These are phyloP conservation scores for Porphyrio hochstetteri DNA, from an alignment of 2,113 vertebrate species.

Conservation along the genomic window DNA sequence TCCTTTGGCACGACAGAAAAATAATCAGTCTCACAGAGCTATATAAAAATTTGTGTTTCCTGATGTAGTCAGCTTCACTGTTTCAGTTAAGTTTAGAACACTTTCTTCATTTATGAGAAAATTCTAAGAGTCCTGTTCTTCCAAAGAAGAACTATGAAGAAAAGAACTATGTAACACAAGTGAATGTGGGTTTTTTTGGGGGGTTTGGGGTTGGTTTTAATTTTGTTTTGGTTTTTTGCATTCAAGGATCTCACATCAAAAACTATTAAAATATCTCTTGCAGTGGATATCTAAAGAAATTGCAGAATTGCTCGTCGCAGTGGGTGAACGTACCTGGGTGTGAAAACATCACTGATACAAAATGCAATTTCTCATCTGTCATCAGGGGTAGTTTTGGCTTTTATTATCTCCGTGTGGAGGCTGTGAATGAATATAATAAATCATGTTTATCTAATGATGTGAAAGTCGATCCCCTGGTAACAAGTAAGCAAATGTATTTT, in stretches of 20 bases:
- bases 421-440: slow-evolving; percentile 2
- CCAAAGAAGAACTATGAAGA: background rate
- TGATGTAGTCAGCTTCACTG: background rate
- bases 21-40: background rate
- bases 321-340: slow-evolving; percentile 61
- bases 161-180: background rate
- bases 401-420: slow-evolving; percentile 55
- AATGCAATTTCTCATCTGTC: slow-evolving; percentile 47
- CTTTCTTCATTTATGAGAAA: background rate
- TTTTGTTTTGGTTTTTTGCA: background rate
- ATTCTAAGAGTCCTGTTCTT: background rate
- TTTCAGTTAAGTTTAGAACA: background rate
- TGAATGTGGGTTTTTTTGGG: no score
- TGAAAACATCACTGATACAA: background rate
- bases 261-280: background rate
- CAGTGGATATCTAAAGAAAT: slow-evolving; percentile 32
- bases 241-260: background rate
- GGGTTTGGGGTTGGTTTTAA: no score
- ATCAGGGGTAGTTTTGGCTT: accelerated
- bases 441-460: slow-evolving; percentile 65
- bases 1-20: background rate
- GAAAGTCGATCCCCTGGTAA: background rate
- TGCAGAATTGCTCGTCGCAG: background rate
- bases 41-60: background rate
- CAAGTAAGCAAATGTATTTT: slow-evolving; percentile 38